Base-by-base conservation (phyloP, 30 jellyfish, hydroid and myxozoan genomes). In the Aurelia sp. region DNA sequence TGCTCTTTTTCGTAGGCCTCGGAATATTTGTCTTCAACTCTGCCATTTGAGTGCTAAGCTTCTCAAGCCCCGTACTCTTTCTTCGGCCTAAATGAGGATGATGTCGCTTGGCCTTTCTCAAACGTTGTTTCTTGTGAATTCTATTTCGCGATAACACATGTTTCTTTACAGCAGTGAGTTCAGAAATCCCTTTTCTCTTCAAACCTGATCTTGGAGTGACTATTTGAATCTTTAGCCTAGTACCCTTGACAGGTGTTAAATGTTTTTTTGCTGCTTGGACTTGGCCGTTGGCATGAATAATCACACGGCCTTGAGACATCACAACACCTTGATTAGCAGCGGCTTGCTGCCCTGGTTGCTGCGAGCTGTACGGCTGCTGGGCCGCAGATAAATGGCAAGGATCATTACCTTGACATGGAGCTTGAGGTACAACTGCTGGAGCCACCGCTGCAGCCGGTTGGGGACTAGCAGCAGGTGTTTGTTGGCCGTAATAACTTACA, bases 251-350 rank as follows among this genome's bases (percentile, higher is more conserved):
- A 5, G 50, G 20, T 3, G 52, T 50, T 10, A 70, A 17, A 61
- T 73, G 78, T 48, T 84, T 84, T 59, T 84, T 84, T 11, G 88
- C 41, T 5, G 79, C 87, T n/a, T 71, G 69, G 7, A 84, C 93
- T 51, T 84, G 93, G 3, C 93, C 93, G 76, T 84, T 72, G 13
- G 93, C 82, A 20, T 84, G 93, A 8, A 84, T 61, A n/a, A 84
- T 53, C 24, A 84, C 63, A 8, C 61, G 65, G 76, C 92, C 86
- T 59, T 83, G 86, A 3, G 92, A 83, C 5, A 83, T 85, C 19
- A 83, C 76, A 9, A 61, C 78, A 21, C 92, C 92, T n/a, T 80
- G 73, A 17, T 60, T 44, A 63, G 89, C 31, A 9, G 31, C 63
- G 38, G 64, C 64, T 18, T 27, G 82, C 18, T 71, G 82, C 55